Conservation (phyloP, 2,113 vertebrate species). For the Naja naja region DNA sequence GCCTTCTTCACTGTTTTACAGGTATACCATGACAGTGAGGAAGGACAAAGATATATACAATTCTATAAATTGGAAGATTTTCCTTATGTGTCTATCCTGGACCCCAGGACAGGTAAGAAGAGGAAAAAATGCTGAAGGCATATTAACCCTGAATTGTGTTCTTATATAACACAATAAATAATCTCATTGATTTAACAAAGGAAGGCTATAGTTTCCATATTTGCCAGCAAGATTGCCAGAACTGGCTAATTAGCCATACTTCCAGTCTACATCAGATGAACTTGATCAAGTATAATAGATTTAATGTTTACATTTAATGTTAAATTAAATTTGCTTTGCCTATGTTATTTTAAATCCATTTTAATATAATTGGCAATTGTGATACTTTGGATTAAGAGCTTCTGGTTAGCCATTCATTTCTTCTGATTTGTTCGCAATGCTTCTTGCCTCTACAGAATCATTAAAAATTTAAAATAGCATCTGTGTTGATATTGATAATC, state of each 20-base stretch:
- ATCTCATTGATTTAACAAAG: background rate
- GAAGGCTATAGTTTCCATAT: background rate
- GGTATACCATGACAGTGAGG: slow-evolving; percentile 99
- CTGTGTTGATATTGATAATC: background rate
- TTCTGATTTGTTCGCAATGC: background rate
- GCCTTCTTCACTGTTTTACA: slow-evolving; percentile 59
- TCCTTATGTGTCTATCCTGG: slow-evolving; percentile 96
- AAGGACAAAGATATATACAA: slow-evolving; percentile 97
- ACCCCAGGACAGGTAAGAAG: slow-evolving; percentile 90
- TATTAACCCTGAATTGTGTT: background rate
- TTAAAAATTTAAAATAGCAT: background rate
- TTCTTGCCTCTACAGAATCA: slow-evolving; percentile 2
- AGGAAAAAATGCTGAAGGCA: background rate
- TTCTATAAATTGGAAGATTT: slow-evolving; percentile 98
- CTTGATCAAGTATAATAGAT: background rate
- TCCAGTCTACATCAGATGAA: background rate
- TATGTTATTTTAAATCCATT: background rate
- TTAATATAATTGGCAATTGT: background rate
- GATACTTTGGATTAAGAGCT: background rate
- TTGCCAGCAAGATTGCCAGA: background rate
- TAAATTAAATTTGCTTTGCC: background rate
- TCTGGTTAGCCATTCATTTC: background rate
- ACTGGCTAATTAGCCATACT: background rate
- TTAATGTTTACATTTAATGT: background rate
- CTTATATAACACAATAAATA: background rate